These are phyloP conservation scores for Triops cancriformis DNA, from an alignment of 1,140 invertebrate species.

Conservation along the genomic window DNA sequence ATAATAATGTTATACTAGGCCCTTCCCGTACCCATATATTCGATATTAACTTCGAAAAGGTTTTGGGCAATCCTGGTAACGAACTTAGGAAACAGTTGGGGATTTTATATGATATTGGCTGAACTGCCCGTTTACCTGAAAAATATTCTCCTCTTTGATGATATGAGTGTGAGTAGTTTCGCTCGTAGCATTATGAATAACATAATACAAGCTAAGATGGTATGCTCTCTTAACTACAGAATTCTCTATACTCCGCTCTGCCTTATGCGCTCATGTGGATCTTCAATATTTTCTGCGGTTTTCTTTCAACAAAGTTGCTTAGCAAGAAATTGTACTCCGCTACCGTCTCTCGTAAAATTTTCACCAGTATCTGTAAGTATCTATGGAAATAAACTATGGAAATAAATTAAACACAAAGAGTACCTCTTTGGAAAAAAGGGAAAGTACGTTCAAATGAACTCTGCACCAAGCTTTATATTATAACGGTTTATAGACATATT, in stretches of 20 bases:
- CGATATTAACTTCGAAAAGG: background rate
- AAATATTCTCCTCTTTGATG: background rate
- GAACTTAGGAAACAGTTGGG: background rate
- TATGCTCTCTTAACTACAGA: too few relatives aligned
- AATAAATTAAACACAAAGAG: too few relatives aligned
- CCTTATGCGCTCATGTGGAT: conserved; percentile 42
- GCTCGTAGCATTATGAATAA: too few relatives aligned
- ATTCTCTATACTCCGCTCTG: conserved; percentile 28
- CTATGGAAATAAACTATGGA: too few relatives aligned
- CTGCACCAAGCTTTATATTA: too few relatives aligned
- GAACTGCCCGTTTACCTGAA: background rate
- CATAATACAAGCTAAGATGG: too few relatives aligned
- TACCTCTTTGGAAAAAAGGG: too few relatives aligned
- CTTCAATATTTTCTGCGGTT: conserved; percentile 47
- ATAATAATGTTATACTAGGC: background rate
- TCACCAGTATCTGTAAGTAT: too few relatives aligned
- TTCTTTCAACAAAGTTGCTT: background rate
- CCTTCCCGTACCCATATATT: background rate
- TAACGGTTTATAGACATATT: too few relatives aligned
- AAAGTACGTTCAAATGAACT: too few relatives aligned
- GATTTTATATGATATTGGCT: background rate
- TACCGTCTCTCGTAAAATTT: conserved; percentile 33
- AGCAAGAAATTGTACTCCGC: too few relatives aligned
- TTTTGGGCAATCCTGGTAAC: background rate
- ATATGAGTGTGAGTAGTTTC: background rate